Evolutionary conservation across 2,888 invertebrate genomes (phyloP).

Genomic region (Machimus atricapillus): DNA sequence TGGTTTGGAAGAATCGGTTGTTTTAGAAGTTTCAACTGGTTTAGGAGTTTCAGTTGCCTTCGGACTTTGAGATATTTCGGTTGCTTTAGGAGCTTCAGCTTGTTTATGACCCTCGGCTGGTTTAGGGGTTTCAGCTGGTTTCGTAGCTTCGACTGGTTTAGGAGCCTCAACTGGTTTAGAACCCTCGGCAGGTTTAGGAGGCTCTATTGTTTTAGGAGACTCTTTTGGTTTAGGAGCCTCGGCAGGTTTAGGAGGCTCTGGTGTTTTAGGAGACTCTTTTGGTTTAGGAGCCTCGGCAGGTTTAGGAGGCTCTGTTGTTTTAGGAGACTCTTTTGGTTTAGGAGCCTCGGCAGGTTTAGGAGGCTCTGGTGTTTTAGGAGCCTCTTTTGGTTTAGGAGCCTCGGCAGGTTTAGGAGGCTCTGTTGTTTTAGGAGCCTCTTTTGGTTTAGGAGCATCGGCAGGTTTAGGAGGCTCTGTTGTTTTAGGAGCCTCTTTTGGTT

Average conservation of each 20-base stretch:
- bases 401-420: constrained; percentile 85
- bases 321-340: constrained; percentile 76
- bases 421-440: constrained; percentile 78
- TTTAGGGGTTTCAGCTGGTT: constrained; percentile 83
- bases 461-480: constrained; percentile 69
- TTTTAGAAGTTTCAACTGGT: too few species aligned
- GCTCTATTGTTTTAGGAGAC: background rate
- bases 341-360: constrained; percentile 68
- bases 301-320: constrained; percentile 68
- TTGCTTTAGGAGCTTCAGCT: background rate
- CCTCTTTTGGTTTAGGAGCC: constrained; percentile 81
- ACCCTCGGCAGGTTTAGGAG: constrained; percentile 78
- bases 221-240: constrained; percentile 65
- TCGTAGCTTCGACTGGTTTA: constrained; percentile 70
- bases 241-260: constrained; percentile 73
- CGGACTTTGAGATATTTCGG: too few species aligned
- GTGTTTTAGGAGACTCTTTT: background rate
- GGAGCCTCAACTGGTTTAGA: constrained; percentile 73
- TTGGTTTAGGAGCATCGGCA: constrained; percentile 74
- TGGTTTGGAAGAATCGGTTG: too few species aligned
- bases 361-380: constrained; percentile 78
- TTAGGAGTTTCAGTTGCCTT: too few species aligned
- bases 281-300: constrained; percentile 70
- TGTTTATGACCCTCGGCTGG: background rate
- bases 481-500: constrained; percentile 14